Evolutionary conservation across 23 tunicate species (phyloP).

Genomic region (Trididemnum clinides): DNA sequence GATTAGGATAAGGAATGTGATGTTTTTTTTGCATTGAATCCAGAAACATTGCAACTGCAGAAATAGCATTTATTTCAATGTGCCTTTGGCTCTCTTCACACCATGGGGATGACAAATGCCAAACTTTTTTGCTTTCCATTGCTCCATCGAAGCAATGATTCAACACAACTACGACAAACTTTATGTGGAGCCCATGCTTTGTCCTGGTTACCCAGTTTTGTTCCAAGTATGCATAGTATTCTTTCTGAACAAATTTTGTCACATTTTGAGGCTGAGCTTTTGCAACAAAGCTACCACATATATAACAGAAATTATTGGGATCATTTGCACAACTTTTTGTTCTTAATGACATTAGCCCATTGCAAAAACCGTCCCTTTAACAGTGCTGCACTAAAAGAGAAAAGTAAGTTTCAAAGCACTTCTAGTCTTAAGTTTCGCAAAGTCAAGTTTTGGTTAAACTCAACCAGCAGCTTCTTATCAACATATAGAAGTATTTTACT

Average conservation of each 20-base stretch:
- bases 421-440: background rate
- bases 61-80: conserved; percentile 12
- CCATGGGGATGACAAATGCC: conserved; percentile 20
- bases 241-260: background rate
- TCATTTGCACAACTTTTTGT: background rate
- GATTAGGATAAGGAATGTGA: background rate
- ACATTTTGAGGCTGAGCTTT: conserved; percentile 6
- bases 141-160: conserved; percentile 14
- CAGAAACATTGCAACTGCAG: background rate
- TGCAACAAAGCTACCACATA: conserved; percentile 27
- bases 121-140: conserved; percentile 5
- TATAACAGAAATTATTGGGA: too few relatives aligned
- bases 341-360: background rate
- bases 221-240: background rate
- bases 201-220: conserved; percentile 16
- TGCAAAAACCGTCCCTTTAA: background rate
- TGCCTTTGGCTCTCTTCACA: conserved; percentile 20
- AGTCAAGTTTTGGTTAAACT: conserved; percentile 5
- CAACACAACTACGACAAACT: conserved; percentile 22
- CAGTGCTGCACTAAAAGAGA: background rate
- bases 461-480: conserved; percentile 7
- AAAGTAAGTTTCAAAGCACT: background rate
- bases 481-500: conserved; percentile 4
- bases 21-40: too few relatives aligned
- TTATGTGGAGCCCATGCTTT: conserved; percentile 47